phyloP scores from a whole-genome alignment of 64 coral and sea anemone species.

The Anthopleura sola region DNA sequence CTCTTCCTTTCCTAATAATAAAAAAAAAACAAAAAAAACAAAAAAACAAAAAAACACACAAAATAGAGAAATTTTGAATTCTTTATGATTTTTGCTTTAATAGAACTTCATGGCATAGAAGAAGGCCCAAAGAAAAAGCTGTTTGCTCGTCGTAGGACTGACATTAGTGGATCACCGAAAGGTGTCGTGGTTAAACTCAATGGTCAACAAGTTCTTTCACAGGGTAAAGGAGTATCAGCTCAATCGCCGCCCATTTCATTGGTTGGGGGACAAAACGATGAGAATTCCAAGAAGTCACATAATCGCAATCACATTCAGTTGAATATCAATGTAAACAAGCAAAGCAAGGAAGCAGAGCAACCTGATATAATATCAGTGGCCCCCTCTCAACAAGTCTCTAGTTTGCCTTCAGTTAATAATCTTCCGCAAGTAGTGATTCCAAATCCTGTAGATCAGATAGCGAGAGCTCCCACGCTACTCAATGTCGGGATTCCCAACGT shows the following conservation, averaged over 20 bases:
- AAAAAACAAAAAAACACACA: neutral
- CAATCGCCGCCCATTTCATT: neutral
- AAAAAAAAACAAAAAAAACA: neutral
- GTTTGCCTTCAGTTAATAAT: neutral
- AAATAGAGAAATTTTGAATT: too few species aligned
- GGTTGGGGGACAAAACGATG: neutral
- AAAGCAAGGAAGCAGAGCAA: neutral
- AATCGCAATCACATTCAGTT: slow-evolving; percentile 8
- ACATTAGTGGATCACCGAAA: neutral
- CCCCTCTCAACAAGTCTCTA: neutral
- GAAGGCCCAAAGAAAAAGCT: neutral
- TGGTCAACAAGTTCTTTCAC: slow-evolving; percentile 12
- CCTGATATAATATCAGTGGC: neutral
- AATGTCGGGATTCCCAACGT: neutral
- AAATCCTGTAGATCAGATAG: neutral
- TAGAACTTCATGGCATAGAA: neutral
- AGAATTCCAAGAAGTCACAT: neutral
- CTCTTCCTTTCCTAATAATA: neutral
- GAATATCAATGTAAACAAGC: slow-evolving; percentile 8
- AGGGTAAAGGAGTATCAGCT: neutral
- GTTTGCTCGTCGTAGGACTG: neutral
- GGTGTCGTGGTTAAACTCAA: neutral
- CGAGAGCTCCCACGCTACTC: neutral
- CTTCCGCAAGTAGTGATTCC: neutral
- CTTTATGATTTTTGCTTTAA: neutral